These are phyloP conservation scores for Paraplagusia blochii DNA, from an alignment of 2,113 vertebrate species.

Conservation along the genomic window DNA sequence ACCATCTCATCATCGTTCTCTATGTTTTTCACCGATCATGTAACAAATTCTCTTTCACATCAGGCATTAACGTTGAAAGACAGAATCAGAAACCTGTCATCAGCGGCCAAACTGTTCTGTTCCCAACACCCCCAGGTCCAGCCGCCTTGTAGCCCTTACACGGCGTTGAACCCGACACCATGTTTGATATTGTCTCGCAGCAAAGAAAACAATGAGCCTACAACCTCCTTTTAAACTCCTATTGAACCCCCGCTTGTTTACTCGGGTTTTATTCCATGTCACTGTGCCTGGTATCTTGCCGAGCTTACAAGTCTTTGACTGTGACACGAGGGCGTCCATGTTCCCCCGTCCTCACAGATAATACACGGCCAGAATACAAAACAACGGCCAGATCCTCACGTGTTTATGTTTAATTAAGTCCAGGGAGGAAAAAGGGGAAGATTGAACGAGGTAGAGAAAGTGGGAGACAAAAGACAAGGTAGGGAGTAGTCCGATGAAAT, in stretches of 20 bases:
- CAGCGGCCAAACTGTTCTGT: slow-evolving; percentile 33
- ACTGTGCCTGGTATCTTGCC: slow-evolving; percentile 69
- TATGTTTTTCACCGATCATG: no score
- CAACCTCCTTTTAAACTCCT: slow-evolving; percentile 66
- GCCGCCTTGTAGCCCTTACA: slow-evolving; percentile 42
- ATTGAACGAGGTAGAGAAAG: slow-evolving; percentile 23
- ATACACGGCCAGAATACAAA: slow-evolving; percentile 80
- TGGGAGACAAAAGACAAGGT: slow-evolving; percentile 11
- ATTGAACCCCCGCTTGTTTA: slow-evolving; percentile 64
- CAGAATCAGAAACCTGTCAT: no score
- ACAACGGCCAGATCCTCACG: slow-evolving; percentile 65
- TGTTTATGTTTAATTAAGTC: slow-evolving; percentile 79
- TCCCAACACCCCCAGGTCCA: slow-evolving; percentile 40
- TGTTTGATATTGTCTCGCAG: slow-evolving; percentile 59
- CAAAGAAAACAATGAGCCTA: slow-evolving; percentile 67
- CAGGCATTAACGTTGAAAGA: no score
- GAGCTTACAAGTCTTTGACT: slow-evolving; percentile 73
- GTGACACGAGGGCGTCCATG: slow-evolving; percentile 74
- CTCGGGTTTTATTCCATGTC: slow-evolving; percentile 67
- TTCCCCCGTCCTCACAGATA: slow-evolving; percentile 79
- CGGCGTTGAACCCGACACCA: slow-evolving; percentile 56
- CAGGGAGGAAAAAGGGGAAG: slow-evolving; percentile 47
- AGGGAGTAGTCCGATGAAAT: slow-evolving; percentile 2
- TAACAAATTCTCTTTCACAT: no score
- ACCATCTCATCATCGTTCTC: no score